A percentile compares a stretch with the other conserved stretches of the same genome.
Conservation (phyloP, 2,888 invertebrate species). For the Noctua pronuba region DNA sequence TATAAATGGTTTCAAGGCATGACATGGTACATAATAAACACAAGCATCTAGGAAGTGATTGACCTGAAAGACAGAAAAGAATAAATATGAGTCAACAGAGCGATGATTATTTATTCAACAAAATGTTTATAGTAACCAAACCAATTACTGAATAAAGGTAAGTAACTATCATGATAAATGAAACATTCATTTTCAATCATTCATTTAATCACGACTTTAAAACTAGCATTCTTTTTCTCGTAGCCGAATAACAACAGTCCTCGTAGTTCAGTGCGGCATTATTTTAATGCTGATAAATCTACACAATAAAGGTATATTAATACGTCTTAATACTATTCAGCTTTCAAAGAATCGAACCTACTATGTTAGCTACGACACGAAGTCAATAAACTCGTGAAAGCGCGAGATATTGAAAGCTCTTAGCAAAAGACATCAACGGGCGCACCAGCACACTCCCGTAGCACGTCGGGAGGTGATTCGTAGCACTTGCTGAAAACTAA, state of each 20-base stretch:
- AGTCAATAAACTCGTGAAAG: constrained; percentile 84
- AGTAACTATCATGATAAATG: not conserved
- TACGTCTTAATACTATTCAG: constrained; percentile 2
- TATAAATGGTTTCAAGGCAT: not conserved
- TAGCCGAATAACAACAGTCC: not conserved
- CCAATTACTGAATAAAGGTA: not conserved
- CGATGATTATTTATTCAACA: not conserved
- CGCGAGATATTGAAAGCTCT: constrained; percentile 78
- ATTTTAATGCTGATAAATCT: constrained; percentile 4
- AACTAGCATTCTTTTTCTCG: constrained; percentile 7
- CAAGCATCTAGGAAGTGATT: not conserved
- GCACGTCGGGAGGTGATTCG: constrained; percentile 55
- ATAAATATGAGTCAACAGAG: not conserved
- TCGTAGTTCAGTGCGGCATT: not conserved
- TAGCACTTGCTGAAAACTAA: constrained; percentile 65
- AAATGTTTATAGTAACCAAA: not conserved
- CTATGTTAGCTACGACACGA: constrained; percentile 53
- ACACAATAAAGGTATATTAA: not conserved
- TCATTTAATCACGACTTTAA: not conserved
- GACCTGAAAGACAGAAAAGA: not conserved
- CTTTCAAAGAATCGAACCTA: constrained; percentile 21
- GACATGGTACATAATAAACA: not conserved
- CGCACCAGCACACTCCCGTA: constrained; percentile 71
- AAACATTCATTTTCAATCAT: not conserved
- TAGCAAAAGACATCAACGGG: constrained; percentile 89